Base-by-base conservation (phyloP, 2,888 invertebrate genomes). In the Cataglyphis livida region DNA sequence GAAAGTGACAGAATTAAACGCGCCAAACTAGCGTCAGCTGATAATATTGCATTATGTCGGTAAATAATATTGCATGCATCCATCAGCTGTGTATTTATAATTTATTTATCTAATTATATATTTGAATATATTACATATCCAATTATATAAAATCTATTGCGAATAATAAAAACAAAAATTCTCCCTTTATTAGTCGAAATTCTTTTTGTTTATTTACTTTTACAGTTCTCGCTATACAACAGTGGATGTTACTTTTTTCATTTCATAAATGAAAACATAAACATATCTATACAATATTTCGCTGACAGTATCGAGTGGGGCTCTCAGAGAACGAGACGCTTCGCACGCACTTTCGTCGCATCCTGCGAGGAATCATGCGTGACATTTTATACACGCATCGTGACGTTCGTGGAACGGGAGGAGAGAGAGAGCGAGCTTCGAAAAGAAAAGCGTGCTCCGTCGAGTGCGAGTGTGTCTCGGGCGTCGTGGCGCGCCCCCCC, bases 401-500 rank as follows among this genome's bases (percentile, higher is more conserved):
- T 28, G 32, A 32, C 32, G 7, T 7, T 15, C 1, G 28, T 28
- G 28, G 32, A 32, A 32, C 12, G 21, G 0, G 51, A 51, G 9
- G 4, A 18, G 6, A 7, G n/a, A n/a, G 28, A 3, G 21, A 41
- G 66, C 32, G 35, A 44, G 32, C 32, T 6, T 15, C 32, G 44
- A 9, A 35, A 48, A 9, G 38, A 9, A 5, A 18, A n/a, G 35
- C 1, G 38, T 38, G 18, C 28, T n/a, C 51, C 25, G 59, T 10
- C 35, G 44, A 32, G 32, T 18, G 32, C 32, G 32, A 32, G 6
- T 35, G 15, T 44, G 74, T 18, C 9, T 28, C 28, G 28, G 81
- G 81, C 73, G 75, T 51, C 81, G 74, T 51, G 74, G 59, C 41
- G 65, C 75, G n/a, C n/a, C n/a, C n/a, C n/a, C n/a, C n/a, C n/a